Conservation (phyloP, 2,888 invertebrate species). For the Linyphia triangularis region DNA sequence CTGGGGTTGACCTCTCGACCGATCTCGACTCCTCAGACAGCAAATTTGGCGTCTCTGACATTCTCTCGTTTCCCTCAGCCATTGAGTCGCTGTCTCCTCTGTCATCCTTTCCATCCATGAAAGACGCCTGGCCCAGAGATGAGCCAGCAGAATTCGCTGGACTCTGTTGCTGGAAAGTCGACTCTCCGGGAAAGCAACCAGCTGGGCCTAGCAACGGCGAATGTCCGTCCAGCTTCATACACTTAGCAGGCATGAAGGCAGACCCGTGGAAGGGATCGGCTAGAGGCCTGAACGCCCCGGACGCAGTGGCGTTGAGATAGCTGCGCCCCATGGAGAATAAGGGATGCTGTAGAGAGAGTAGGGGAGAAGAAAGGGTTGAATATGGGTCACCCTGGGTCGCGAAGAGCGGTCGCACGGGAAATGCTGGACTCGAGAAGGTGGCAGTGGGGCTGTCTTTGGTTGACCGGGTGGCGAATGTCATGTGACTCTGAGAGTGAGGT, state of each 20-base stretch:
- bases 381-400: slow-evolving; percentile 66
- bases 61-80: slow-evolving; percentile 62
- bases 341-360: slow-evolving; percentile 57
- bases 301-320: slow-evolving; percentile 40
- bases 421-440: slow-evolving; percentile 48
- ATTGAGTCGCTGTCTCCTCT: slow-evolving; percentile 69
- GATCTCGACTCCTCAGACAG: slow-evolving; percentile 72
- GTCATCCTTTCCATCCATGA: slow-evolving; percentile 59
- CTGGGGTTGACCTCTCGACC: slow-evolving; percentile 68
- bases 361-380: slow-evolving; percentile 37
- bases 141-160: slow-evolving; percentile 64
- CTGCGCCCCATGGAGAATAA: slow-evolving; percentile 46
- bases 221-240: slow-evolving; percentile 59
- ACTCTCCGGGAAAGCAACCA: too few species aligned
- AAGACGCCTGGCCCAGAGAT: slow-evolving; percentile 30
- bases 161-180: slow-evolving; percentile 58
- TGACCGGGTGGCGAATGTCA: slow-evolving; percentile 50
- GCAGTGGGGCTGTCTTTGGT: slow-evolving; percentile 32
- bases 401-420: slow-evolving; percentile 59
- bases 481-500: slow-evolving; percentile 65
- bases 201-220: not conserved
- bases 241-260: slow-evolving; percentile 69
- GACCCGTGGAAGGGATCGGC: slow-evolving; percentile 69
- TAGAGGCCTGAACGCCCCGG: slow-evolving; percentile 63
- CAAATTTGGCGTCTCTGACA: slow-evolving; percentile 72